Conservation (phyloP, 1,140 invertebrate species). For the Drosophila orosa region DNA sequence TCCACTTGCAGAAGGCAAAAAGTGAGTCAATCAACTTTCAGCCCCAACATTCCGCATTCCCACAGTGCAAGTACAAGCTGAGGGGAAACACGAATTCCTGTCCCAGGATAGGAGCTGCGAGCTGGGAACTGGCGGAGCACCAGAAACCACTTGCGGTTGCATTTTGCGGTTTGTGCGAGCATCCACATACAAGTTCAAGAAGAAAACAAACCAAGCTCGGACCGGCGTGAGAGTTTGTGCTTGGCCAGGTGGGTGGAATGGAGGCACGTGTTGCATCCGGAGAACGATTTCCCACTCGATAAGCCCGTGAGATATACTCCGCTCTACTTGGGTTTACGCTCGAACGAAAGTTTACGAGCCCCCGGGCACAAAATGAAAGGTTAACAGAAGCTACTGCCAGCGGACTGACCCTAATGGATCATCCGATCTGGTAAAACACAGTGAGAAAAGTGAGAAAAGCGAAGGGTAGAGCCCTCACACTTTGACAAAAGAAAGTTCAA, state of each 20-base stretch:
- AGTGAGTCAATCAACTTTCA: constrained; percentile 72
- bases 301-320: constrained; percentile 29
- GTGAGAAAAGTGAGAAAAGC: constrained; percentile 22
- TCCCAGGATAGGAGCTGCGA: constrained; percentile 47
- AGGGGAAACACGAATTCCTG: constrained; percentile 43
- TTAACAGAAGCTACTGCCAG: constrained; percentile 21
- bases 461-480: constrained; percentile 13
- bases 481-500: constrained; percentile 53
- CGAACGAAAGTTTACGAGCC: constrained; percentile 50
- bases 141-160: constrained; percentile 52
- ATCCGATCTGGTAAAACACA: constrained; percentile 5
- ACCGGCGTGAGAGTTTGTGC: constrained; percentile 61
- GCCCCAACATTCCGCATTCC: constrained; percentile 60
- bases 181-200: constrained; percentile 23
- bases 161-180: constrained; percentile 65
- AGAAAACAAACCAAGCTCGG: constrained; percentile 5
- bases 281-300: constrained; percentile 36
- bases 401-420: constrained; percentile 64
- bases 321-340: constrained; percentile 7
- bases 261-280: constrained; percentile 54
- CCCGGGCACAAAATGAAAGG: constrained; percentile 27
- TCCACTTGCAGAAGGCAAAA: constrained; percentile 25
- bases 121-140: constrained; percentile 8
- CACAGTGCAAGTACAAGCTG: constrained; percentile 57
- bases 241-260: constrained; percentile 7